Conservation (phyloP, 2,797 vertebrate genomes). For the Acanthurus leucopareius region DNA sequence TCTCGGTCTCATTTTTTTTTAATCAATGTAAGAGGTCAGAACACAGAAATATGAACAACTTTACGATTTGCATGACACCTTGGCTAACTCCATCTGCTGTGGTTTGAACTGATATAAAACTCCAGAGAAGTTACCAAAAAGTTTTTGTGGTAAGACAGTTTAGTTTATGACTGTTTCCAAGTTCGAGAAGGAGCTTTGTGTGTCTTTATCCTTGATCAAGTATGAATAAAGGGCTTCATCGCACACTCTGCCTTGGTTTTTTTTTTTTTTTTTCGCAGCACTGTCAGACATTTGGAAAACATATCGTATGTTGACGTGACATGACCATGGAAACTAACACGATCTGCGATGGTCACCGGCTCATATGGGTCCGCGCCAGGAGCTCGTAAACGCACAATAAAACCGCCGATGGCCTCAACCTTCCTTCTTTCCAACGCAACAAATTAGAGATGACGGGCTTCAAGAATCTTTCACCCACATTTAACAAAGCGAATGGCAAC, state of each 20-base stretch:
- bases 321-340: slow-evolving; percentile 36
- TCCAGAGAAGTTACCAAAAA: neutral
- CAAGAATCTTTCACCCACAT: slow-evolving; percentile 28
- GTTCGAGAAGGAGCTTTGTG: neutral
- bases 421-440: slow-evolving; percentile 3
- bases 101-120: neutral
- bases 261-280: slow-evolving; percentile 35
- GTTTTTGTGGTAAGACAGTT: neutral
- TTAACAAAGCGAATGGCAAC: slow-evolving; percentile 19
- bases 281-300: slow-evolving; percentile 32
- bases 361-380: neutral
- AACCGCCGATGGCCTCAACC: slow-evolving; percentile 31
- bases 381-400: slow-evolving; percentile 32
- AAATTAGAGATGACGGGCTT: slow-evolving; percentile 42
- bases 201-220: neutral
- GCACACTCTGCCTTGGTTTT: neutral
- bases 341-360: slow-evolving; percentile 27
- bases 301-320: slow-evolving; percentile 20
- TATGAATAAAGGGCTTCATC: neutral
- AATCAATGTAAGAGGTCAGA: too few relatives aligned
- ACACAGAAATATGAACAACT: too few relatives aligned
- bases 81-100: neutral
- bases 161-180: slow-evolving; percentile 1
- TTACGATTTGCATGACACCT: neutral
- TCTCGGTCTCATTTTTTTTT: too few relatives aligned